Percentiles rank a stretch among this genome's conserved stretches.
phyloP scores from a whole-genome alignment of 2,888 invertebrate species.

The Thysanoteuthis rhombus region DNA sequence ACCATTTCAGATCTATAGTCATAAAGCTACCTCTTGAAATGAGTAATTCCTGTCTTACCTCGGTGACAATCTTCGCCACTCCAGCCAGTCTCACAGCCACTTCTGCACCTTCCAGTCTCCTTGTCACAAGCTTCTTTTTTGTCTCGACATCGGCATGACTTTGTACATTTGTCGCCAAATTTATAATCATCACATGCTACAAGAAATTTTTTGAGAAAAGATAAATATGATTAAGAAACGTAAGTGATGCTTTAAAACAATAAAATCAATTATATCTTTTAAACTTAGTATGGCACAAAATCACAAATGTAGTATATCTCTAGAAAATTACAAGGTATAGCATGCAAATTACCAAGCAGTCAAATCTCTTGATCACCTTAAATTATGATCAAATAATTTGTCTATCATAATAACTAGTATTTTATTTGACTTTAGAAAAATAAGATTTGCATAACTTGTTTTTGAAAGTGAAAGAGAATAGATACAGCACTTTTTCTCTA shows the following conservation, averaged over 20 bases:
- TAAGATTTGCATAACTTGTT: too few relatives aligned
- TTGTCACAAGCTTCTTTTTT: constrained; percentile 25
- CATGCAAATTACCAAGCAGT: too few relatives aligned
- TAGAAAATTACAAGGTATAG: too few relatives aligned
- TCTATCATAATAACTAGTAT: too few relatives aligned
- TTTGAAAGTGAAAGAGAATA: too few relatives aligned
- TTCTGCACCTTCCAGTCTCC: constrained; percentile 12
- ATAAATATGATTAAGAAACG: not conserved
- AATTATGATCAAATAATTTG: too few relatives aligned
- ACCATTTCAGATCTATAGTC: not conserved
- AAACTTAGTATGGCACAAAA: not conserved
- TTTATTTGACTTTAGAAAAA: too few relatives aligned
- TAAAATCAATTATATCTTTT: not conserved
- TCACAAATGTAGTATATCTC: not conserved
- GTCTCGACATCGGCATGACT: constrained; percentile 19
- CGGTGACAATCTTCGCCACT: not conserved
- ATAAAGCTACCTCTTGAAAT: not conserved
- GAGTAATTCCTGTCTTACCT: not conserved
- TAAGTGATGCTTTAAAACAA: too few relatives aligned
- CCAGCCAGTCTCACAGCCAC: constrained; percentile 1
- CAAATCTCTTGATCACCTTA: too few relatives aligned
- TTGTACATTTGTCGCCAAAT: not conserved
- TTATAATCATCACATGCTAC: constrained; percentile 22
- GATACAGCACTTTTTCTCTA: too few relatives aligned
- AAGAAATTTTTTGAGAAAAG: not conserved